A percentile compares a stretch with the other conserved stretches of the same genome.
phyloP scores from a whole-genome alignment of 2,797 vertebrate genomes.

The Ciconia nigra region DNA sequence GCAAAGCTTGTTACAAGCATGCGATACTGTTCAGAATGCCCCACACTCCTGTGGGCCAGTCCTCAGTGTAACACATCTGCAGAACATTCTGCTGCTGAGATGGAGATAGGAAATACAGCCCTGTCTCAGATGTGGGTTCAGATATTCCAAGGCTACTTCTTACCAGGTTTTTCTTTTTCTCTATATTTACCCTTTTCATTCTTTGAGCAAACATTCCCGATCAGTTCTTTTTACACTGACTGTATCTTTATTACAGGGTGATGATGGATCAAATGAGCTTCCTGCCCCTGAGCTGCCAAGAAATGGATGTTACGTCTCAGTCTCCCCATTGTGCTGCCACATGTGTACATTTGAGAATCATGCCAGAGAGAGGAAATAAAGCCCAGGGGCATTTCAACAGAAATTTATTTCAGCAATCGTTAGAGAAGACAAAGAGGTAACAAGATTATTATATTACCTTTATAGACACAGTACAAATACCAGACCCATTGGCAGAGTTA shows the following conservation, averaged over 20 bases:
- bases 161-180: neutral
- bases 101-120: neutral
- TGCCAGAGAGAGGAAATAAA: neutral
- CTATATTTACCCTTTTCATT: neutral
- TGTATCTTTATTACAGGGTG: neutral
- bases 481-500: neutral
- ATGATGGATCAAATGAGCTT: neutral
- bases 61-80: fast-evolving
- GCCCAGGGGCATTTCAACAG: neutral
- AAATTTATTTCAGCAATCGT: neutral
- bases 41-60: fast-evolving
- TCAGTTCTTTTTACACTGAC: neutral
- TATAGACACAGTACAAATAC: neutral
- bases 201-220: neutral
- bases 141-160: neutral
- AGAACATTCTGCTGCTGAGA: neutral
- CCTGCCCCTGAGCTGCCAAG: neutral
- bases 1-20: neutral
- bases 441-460: neutral
- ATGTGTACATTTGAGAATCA: fast-evolving
- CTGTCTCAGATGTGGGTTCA: neutral
- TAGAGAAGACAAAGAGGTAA: neutral
- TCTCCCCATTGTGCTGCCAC: neutral
- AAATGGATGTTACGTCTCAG: neutral
- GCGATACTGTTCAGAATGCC: neutral